phyloP scores from a whole-genome alignment of 2,113 vertebrate species.

The Salminus brasiliensis region DNA sequence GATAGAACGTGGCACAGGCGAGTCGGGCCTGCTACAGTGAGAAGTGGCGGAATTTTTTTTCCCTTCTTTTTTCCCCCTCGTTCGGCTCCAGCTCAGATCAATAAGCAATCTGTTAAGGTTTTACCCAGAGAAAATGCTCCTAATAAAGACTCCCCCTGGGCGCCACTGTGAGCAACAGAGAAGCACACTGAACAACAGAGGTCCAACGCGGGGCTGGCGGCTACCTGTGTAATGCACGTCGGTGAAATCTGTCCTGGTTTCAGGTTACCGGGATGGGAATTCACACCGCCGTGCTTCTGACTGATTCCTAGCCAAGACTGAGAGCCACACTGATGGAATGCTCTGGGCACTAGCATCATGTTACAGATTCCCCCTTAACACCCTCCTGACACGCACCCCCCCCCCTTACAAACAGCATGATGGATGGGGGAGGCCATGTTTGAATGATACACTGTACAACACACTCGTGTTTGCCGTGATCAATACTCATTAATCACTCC shows the following conservation, averaged over 20 bases:
- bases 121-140: constrained; percentile 61
- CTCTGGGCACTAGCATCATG: constrained; percentile 39
- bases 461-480: constrained; percentile 43
- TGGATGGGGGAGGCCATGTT: constrained; percentile 36
- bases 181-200: constrained; percentile 44
- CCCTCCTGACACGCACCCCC: neutral
- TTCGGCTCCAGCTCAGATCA: constrained; percentile 54
- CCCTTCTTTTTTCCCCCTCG: constrained; percentile 6
- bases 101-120: constrained; percentile 67
- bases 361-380: constrained; percentile 44
- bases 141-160: constrained; percentile 59
- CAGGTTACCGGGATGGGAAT: constrained; percentile 46
- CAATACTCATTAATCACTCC: constrained; percentile 53
- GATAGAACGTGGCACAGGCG: constrained; percentile 29
- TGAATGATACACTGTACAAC: constrained; percentile 47
- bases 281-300: constrained; percentile 35
- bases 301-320: constrained; percentile 37
- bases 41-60: constrained; percentile 17
- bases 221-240: constrained; percentile 54
- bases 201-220: neutral
- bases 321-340: constrained; percentile 33
- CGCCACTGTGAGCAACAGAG: constrained; percentile 39
- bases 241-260: constrained; percentile 42
- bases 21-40: neutral
- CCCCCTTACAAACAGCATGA: constrained; percentile 12